Evolutionary conservation across 2,113 vertebrate genomes (phyloP), one percentile per base, ranked within the genome.

Genomic region (Nothoprocta pentlandii): DNA sequence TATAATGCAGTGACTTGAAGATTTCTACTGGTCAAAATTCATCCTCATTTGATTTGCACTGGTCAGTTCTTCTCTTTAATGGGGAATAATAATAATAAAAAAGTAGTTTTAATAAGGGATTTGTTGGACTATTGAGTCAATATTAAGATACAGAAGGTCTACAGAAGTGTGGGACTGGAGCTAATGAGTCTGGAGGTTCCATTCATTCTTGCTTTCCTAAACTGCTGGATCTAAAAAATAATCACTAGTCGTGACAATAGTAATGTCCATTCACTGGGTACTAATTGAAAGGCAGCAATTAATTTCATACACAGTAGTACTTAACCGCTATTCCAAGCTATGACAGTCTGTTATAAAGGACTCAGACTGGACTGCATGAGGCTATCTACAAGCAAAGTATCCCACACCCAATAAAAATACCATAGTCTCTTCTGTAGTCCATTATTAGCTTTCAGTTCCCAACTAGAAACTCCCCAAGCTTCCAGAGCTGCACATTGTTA

Each of bases 241-340:
- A 5, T 67, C 26, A 42, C 6, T 10, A 23, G 22, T 41, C 81
- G 16, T 56, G 63, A 62, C 16, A 58, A 36, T 44, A 36, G 12
- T 8, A 16, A 6, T 64, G 16, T 36, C 61, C 32, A 59, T 20
- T 78, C 68, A 47, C 12, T 59, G n/a, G 41, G 21, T 64, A 34
- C 66, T 26, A 90, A 74, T 19, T 67, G 42, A 92, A 95, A 84
- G 34, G 9, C 9, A 63, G 16, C 7, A 73, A 84, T 84, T 91
- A 53, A 64, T 46, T 70, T 82, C 20, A 36, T 86, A 23, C 34
- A 59, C 9, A 68, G 16, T 19, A 87, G 42, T 23, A 53, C 14
- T 71, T 64, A 44, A 49, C 9, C 25, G 51, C 32, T 41, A 49
- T 30, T 56, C 30, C 46, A 25, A 32, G 25, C 47, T 73, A 68